A percentile compares a stretch with the other conserved stretches of the same genome.
Conservation (phyloP, 1,140 invertebrate species). For the Spodoptera litura region DNA sequence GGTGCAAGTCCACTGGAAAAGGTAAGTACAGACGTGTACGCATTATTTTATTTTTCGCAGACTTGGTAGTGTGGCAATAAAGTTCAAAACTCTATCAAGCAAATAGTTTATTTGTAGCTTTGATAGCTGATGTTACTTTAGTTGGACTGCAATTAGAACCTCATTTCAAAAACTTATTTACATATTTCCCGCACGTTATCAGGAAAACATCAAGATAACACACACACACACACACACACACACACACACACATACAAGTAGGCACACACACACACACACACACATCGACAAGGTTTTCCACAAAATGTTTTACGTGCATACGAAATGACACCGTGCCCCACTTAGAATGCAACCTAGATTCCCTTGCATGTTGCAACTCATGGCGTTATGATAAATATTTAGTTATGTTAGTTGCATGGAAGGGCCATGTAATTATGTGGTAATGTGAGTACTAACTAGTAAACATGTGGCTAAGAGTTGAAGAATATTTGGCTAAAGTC, state of each 20-base stretch:
- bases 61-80: no score
- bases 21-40: no score
- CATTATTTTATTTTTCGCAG: no score
- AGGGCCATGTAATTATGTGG: conserved; percentile 14
- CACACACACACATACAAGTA: not conserved
- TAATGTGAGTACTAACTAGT: not conserved
- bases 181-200: no score
- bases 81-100: no score
- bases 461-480: not conserved
- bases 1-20: no score
- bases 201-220: not conserved
- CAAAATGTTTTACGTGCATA: not conserved
- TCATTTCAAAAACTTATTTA: no score
- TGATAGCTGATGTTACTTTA: no score
- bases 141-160: no score
- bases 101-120: no score
- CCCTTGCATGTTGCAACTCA: conserved; percentile 16
- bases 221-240: no score
- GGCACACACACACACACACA: no score
- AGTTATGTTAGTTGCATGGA: conserved; percentile 11
- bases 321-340: conserved; percentile 8
- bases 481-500: not conserved
- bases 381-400: conserved; percentile 5
- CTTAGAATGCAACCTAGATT: conserved; percentile 6
- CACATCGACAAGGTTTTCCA: not conserved